A percentile compares a stretch with the other conserved stretches of the same genome.
Conservation (phyloP, 2,888 invertebrate genomes). For the Pseudococcus jackbeardsleyi region DNA sequence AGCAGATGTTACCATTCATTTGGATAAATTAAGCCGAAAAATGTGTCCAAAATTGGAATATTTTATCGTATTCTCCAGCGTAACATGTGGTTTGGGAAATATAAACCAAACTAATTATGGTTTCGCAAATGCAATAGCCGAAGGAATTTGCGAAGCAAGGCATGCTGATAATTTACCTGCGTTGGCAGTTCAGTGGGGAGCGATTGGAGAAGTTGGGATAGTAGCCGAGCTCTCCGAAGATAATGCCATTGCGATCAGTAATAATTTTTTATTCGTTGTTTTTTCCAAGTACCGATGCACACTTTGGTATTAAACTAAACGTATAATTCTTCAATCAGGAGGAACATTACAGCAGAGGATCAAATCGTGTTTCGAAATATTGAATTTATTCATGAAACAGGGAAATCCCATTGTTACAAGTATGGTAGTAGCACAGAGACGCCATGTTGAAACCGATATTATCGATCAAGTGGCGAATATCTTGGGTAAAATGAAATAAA, state of each 20-base stretch:
- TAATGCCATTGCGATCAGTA: constrained; percentile 69
- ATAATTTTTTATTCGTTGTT: too few species aligned
- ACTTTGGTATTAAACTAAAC: constrained; percentile 70
- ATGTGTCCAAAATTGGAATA: constrained; percentile 75
- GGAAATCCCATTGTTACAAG: constrained; percentile 79
- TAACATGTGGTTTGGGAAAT: constrained; percentile 93
- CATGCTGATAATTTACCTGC: constrained; percentile 80
- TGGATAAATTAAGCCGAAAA: constrained; percentile 79
- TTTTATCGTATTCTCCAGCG: constrained; percentile 93
- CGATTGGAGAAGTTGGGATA: constrained; percentile 86
- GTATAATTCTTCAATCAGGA: constrained; percentile 68
- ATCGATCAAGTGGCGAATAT: constrained; percentile 81
- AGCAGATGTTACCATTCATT: constrained; percentile 81
- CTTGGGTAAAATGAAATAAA: constrained; percentile 70
- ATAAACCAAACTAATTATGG: constrained; percentile 93
- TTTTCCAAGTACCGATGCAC: too few species aligned
- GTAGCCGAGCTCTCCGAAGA: constrained; percentile 74
- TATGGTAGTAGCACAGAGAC: constrained; percentile 90
- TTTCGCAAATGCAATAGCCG: constrained; percentile 81
- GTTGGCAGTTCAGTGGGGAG: constrained; percentile 93
- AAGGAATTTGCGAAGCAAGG: constrained; percentile 80
- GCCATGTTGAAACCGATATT: constrained; percentile 73
- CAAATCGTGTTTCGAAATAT: constrained; percentile 81
- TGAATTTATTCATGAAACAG: constrained; percentile 79
- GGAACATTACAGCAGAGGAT: constrained; percentile 78